These are phyloP conservation scores for Arctia plantaginis DNA, from an alignment of 2,888 invertebrate species.

Conservation along the genomic window DNA sequence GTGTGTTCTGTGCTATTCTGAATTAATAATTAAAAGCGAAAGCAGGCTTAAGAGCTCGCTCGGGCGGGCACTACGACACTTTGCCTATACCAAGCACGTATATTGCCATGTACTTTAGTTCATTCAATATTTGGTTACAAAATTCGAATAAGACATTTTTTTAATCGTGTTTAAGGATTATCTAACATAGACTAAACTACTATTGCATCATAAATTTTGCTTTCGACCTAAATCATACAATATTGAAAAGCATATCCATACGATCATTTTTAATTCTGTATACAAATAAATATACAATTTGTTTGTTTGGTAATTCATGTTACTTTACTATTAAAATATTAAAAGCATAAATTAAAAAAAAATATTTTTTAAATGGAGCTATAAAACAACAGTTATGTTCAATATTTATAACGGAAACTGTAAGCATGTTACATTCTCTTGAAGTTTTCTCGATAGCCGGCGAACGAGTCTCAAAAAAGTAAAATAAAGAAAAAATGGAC, in stretches of 20 bases:
- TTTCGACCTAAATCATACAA: background rate
- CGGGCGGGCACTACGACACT: conserved; percentile 27
- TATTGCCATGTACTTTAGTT: conserved; percentile 3
- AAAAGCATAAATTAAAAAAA: background rate
- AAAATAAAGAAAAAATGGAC: conserved; percentile 48
- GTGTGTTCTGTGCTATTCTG: conserved; percentile 55
- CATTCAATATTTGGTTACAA: background rate
- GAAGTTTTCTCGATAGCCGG: conserved; percentile 16
- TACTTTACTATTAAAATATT: too few relatives aligned
- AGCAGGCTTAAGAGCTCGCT: conserved; percentile 68
- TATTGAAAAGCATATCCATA: background rate
- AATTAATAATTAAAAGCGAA: conserved; percentile 69
- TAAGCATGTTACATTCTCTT: conserved; percentile 9
- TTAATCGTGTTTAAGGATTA: background rate
- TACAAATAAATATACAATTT: background rate
- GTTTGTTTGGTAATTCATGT: background rate
- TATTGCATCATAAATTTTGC: background rate
- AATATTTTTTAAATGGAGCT: background rate
- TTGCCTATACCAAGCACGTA: conserved; percentile 12
- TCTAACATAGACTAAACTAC: background rate
- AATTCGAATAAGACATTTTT: background rate
- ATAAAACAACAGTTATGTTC: background rate
- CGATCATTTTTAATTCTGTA: background rate
- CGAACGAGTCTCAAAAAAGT: conserved; percentile 28
- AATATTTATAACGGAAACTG: background rate